These are phyloP conservation scores for Lasioglossum lativentre DNA, from an alignment of 2,888 invertebrate genomes.

Conservation along the genomic window DNA sequence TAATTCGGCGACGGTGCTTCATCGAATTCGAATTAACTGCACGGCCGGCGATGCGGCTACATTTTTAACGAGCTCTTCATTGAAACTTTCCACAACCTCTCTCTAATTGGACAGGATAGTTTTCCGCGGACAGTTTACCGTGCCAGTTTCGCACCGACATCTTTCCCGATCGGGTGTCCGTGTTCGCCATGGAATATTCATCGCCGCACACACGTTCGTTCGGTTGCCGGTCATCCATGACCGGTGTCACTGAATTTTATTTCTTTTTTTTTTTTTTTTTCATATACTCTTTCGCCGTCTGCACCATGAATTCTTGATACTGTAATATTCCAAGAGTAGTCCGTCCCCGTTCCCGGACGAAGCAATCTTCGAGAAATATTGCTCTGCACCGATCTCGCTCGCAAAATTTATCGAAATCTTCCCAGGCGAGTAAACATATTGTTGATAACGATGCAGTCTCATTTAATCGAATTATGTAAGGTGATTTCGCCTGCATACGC, in stretches of 20 bases:
- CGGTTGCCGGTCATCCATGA: background rate
- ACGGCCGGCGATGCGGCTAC: background rate
- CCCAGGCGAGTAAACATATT: background rate
- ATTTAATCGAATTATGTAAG: constrained; percentile 3
- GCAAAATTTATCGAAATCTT: constrained; percentile 3
- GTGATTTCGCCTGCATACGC: background rate
- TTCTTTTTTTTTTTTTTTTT: background rate
- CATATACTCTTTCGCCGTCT: background rate
- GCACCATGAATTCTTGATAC: background rate
- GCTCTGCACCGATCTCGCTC: background rate
- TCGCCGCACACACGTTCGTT: background rate
- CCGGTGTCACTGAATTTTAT: background rate
- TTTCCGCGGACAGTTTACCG: constrained; percentile 3
- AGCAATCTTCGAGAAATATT: constrained; percentile 1
- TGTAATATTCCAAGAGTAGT: background rate
- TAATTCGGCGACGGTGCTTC: constrained; percentile 24
- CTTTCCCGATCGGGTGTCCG: background rate
- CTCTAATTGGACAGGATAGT: background rate
- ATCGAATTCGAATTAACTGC: constrained; percentile 25
- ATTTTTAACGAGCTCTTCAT: constrained; percentile 14
- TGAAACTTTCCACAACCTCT: constrained; percentile 11
- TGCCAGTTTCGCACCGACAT: background rate
- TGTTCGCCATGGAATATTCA: background rate
- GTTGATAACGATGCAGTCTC: background rate
- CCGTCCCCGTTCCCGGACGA: background rate